Evolutionary conservation across 2,888 invertebrate genomes (phyloP).

Genomic region (Heteromyza rotundicornis): DNA sequence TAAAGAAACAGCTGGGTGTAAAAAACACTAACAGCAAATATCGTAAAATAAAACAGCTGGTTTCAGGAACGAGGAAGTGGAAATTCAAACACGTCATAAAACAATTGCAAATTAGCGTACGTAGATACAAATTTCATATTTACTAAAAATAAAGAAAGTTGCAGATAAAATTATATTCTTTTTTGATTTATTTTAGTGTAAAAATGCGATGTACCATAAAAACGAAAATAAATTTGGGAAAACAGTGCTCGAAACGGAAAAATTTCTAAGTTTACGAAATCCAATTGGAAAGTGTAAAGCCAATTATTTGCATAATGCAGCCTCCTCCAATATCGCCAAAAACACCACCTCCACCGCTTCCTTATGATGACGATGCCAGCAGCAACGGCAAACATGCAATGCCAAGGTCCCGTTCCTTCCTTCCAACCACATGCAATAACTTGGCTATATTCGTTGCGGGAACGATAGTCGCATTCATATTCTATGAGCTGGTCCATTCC

Average conservation of each 20-base stretch:
- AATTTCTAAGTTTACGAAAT: too few relatives aligned
- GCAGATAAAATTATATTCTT: too few relatives aligned
- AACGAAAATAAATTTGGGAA: background rate
- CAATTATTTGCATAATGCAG: background rate
- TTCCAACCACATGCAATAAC: constrained; percentile 26
- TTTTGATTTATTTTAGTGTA: background rate
- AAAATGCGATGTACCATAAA: background rate
- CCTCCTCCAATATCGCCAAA: background rate
- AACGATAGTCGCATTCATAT: constrained; percentile 43
- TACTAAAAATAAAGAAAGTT: background rate
- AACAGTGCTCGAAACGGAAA: background rate
- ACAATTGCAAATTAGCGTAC: background rate
- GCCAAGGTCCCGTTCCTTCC: too few relatives aligned
- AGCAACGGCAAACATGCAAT: too few relatives aligned
- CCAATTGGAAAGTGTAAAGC: too few relatives aligned
- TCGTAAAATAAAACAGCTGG: too few relatives aligned
- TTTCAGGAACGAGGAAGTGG: too few relatives aligned
- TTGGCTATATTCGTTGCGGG: constrained; percentile 48
- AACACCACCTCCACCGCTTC: background rate
- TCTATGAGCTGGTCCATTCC: constrained; percentile 40
- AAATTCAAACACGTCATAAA: background rate
- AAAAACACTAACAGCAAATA: too few relatives aligned
- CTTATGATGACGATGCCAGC: constrained; percentile 8
- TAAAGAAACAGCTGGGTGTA: too few relatives aligned
- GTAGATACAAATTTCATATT: background rate